Percentiles rank a stretch among this genome's conserved stretches.
Conservation (phyloP, 2,797 vertebrate species). For the Chloroceryle amazona region DNA sequence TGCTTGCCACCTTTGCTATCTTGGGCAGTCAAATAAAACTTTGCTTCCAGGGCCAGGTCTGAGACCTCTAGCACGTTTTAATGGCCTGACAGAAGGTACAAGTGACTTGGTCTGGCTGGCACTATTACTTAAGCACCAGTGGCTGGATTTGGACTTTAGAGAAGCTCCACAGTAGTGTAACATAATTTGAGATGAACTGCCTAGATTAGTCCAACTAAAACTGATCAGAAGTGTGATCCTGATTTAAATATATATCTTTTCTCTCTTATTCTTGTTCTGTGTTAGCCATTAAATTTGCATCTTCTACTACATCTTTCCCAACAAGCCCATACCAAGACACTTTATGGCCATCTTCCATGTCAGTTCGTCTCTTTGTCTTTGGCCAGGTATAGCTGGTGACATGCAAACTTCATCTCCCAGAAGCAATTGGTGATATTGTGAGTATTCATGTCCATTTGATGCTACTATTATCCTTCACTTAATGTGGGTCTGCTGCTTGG, state of each 20-base stretch:
- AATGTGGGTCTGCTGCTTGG: not conserved
- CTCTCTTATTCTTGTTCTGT: conserved; percentile 4
- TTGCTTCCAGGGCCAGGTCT: not conserved
- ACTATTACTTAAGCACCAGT: not conserved
- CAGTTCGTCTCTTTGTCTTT: not conserved
- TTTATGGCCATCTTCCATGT: not conserved
- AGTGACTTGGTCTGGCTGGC: not conserved
- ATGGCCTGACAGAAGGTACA: not conserved
- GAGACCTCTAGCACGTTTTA: conserved; percentile 11
- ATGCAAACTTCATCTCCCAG: not conserved
- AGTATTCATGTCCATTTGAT: not conserved
- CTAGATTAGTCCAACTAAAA: not conserved
- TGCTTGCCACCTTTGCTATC: conserved; percentile 37
- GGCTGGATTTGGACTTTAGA: not conserved
- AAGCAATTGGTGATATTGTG: not conserved
- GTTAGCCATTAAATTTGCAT: not conserved
- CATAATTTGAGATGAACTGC: not conserved
- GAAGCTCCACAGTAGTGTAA: not conserved
- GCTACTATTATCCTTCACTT: not conserved
- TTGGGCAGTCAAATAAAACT: not conserved
- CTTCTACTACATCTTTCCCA: not conserved
- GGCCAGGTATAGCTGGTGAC: not conserved
- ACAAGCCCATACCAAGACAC: not conserved
- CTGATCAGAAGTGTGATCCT: not conserved
- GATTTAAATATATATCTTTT: not conserved